Evolutionary conservation across 2,113 vertebrate genomes (phyloP).

Genomic region (Alaudala cheleensis): DNA sequence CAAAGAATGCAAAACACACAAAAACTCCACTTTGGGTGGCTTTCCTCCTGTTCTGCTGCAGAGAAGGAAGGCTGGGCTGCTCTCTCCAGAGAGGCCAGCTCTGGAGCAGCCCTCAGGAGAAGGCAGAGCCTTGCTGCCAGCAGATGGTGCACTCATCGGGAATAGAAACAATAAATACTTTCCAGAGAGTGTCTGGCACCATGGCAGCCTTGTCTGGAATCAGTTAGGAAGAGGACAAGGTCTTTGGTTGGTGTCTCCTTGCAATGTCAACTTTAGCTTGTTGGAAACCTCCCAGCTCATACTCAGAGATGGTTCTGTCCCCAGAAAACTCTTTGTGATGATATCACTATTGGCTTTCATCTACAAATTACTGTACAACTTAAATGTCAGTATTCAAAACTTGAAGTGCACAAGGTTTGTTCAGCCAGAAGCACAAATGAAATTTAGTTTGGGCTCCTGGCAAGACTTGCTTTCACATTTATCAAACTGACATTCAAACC

Average conservation of each 20-base stretch:
- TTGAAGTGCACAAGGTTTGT: slow-evolving; percentile 44
- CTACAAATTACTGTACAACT: slow-evolving; percentile 53
- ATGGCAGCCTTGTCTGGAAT: slow-evolving; percentile 37
- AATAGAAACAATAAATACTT: not conserved
- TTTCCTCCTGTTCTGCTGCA: not conserved
- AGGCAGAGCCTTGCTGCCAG: not conserved
- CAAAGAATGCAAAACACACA: not conserved
- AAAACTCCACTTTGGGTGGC: not conserved
- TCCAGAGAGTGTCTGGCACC: not conserved
- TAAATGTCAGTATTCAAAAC: slow-evolving; percentile 59
- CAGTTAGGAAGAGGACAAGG: slow-evolving; percentile 27
- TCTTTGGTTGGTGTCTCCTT: slow-evolving; percentile 20
- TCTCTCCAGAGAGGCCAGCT: not conserved
- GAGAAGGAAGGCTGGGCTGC: not conserved
- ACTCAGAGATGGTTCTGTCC: slow-evolving; percentile 44
- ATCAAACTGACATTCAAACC: slow-evolving; percentile 63
- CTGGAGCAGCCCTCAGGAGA: not conserved
- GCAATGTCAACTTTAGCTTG: slow-evolving; percentile 12
- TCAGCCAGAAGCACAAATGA: slow-evolving; percentile 63
- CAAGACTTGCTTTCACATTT: slow-evolving; percentile 54
- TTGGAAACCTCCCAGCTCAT: slow-evolving; percentile 30
- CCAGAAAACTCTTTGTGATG: slow-evolving; percentile 57
- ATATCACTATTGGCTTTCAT: slow-evolving; percentile 58
- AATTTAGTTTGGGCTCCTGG: slow-evolving; percentile 60
- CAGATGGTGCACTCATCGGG: not conserved